phyloP scores from a whole-genome alignment of 2,797 vertebrate genomes.

The Chaunax sp. region DNA sequence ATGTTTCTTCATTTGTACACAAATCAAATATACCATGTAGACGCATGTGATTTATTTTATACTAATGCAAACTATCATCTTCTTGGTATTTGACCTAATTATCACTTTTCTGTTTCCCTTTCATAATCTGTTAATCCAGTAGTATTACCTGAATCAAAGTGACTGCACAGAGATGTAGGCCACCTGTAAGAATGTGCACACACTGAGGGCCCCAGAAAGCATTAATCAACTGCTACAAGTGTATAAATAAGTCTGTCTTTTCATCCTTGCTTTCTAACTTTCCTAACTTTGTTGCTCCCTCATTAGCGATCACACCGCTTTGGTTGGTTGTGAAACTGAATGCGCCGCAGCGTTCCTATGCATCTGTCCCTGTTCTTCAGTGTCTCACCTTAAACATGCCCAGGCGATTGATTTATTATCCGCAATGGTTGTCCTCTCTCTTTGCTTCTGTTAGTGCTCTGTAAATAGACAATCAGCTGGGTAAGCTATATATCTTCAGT shows the following conservation, averaged over 20 bases:
- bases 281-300: constrained; percentile 11
- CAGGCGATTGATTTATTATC: constrained; percentile 16
- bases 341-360: not conserved
- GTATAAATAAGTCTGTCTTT: not conserved
- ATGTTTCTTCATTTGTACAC: not conserved
- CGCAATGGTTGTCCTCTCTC: constrained; percentile 8
- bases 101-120: too few relatives aligned
- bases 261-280: not conserved
- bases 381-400: constrained; percentile 14
- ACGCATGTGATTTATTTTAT: not conserved
- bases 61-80: not conserved
- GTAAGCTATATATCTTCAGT: constrained; percentile 8
- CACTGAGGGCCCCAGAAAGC: not conserved
- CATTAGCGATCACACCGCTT: not conserved
- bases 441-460: constrained; percentile 18
- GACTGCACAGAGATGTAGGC: constrained; percentile 3
- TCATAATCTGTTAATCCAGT: too few relatives aligned
- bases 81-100: too few relatives aligned
- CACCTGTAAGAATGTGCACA: not conserved
- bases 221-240: not conserved
- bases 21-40: not conserved
- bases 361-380: not conserved
- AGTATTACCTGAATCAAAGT: not conserved
- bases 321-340: constrained; percentile 1
- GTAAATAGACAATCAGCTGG: constrained; percentile 41